Conservation (phyloP, 2,797 vertebrate species). For the Ctenopoma multispine region DNA sequence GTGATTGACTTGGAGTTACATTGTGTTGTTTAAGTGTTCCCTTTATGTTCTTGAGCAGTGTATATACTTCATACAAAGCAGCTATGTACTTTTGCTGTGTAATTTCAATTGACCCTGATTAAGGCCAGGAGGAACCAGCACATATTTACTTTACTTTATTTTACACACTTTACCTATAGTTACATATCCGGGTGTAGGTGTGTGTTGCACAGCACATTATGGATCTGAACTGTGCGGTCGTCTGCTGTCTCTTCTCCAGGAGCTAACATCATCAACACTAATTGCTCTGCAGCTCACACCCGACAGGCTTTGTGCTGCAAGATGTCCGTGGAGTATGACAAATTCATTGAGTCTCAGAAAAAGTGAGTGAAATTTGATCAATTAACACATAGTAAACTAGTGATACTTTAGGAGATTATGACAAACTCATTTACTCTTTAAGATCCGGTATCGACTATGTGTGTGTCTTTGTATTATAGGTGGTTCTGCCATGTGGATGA, state of each 20-base stretch:
- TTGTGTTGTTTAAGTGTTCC: too few relatives aligned
- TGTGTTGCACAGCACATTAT: too few relatives aligned
- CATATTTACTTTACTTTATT: too few relatives aligned
- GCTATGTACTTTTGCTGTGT: too few relatives aligned
- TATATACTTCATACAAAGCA: too few relatives aligned
- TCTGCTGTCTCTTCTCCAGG: slow-evolving; percentile 76
- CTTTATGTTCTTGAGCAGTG: too few relatives aligned
- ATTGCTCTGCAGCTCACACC: slow-evolving; percentile 94
- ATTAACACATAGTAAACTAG: neutral
- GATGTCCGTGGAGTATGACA: slow-evolving; percentile 99
- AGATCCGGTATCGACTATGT: neutral
- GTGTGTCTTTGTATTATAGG: slow-evolving; percentile 74
- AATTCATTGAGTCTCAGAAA: slow-evolving; percentile 94
- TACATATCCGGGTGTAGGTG: too few relatives aligned
- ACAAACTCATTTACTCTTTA: too few relatives aligned
- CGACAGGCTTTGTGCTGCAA: slow-evolving; percentile 98
- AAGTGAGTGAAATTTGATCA: slow-evolving; percentile 84
- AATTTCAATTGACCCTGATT: too few relatives aligned
- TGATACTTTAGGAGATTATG: neutral
- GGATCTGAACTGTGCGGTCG: neutral
- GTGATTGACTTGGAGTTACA: too few relatives aligned
- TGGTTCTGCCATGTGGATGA: slow-evolving; percentile 99
- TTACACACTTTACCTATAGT: too few relatives aligned
- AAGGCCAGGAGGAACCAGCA: too few relatives aligned
- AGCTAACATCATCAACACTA: slow-evolving; percentile 93